A percentile compares a stretch with the other conserved stretches of the same genome.
Conservation (phyloP, 2,888 invertebrate genomes). For the Melieria picta region DNA sequence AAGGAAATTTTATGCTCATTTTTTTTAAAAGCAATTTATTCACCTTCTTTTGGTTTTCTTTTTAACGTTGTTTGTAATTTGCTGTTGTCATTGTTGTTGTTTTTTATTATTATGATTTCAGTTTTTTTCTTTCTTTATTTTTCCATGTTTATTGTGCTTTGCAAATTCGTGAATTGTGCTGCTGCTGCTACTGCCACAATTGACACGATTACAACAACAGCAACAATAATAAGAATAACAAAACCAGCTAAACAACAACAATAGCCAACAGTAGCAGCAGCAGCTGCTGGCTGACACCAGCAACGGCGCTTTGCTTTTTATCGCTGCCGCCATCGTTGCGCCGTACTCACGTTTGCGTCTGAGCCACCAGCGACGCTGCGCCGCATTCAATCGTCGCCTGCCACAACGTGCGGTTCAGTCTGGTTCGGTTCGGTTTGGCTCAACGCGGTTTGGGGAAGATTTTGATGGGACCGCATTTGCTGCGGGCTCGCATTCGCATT, state of each 20-base stretch:
- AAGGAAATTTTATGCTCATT: too few relatives aligned
- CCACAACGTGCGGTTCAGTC: too few relatives aligned
- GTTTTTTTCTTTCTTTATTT: background rate
- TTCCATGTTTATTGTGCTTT: constrained; percentile 14
- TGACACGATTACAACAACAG: background rate
- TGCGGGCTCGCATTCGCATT: constrained; percentile 7
- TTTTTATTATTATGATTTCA: too few relatives aligned
- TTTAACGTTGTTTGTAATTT: too few relatives aligned
- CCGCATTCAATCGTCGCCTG: background rate
- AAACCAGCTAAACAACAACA: too few relatives aligned
- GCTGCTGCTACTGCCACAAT: constrained; percentile 1
- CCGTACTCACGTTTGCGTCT: background rate
- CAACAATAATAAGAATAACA: background rate
- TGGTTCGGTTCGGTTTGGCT: too few relatives aligned
- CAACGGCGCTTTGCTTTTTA: too few relatives aligned
- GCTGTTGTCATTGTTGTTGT: too few relatives aligned
- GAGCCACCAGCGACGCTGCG: background rate
- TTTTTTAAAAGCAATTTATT: too few relatives aligned
- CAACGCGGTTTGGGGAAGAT: too few relatives aligned
- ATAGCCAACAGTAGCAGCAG: background rate
- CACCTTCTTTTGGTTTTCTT: too few relatives aligned
- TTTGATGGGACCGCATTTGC: too few relatives aligned
- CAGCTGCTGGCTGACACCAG: background rate
- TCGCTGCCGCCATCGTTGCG: background rate
- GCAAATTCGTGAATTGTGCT: constrained; percentile 5